Conservation (phyloP, 2,888 invertebrate species). For the Melieria crassipennis region DNA sequence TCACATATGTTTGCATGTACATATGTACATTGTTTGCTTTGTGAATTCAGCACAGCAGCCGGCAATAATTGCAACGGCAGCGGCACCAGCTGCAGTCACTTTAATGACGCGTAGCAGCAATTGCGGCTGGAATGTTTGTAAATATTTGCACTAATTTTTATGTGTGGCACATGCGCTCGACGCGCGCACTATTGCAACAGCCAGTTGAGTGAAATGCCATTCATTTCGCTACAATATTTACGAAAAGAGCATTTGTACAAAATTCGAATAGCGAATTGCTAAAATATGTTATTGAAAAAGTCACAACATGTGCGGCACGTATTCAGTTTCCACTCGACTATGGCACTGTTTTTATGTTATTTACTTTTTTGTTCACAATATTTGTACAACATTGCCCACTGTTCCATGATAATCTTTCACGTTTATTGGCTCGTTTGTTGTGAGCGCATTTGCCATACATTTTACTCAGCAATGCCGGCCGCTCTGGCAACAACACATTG, state of each 20-base stretch:
- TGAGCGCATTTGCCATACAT: background rate
- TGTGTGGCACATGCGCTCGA: too few relatives aligned
- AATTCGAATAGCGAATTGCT: background rate
- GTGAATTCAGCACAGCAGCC: background rate
- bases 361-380: slow-evolving; percentile 15
- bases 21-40: background rate
- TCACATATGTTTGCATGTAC: background rate
- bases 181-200: too few relatives aligned
- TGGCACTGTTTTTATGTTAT: slow-evolving; percentile 20
- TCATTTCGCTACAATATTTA: too few relatives aligned
- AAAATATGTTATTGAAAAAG: background rate
- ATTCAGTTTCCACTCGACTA: background rate
- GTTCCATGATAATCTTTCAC: slow-evolving; percentile 8
- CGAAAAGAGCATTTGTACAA: too few relatives aligned
- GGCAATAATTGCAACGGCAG: too few relatives aligned
- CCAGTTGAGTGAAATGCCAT: too few relatives aligned
- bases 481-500: background rate
- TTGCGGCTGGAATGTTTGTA: background rate
- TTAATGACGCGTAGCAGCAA: slow-evolving; percentile 11
- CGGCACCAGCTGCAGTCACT: too few relatives aligned
- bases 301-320: background rate
- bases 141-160: slow-evolving; percentile 11
- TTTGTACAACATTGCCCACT: slow-evolving; percentile 18
- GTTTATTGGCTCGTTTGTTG: background rate
- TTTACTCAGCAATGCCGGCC: background rate